Evolutionary conservation across 2,888 invertebrate genomes (phyloP), one percentile per base, ranked within the genome.

Genomic region (Allophyes oxyacanthae): DNA sequence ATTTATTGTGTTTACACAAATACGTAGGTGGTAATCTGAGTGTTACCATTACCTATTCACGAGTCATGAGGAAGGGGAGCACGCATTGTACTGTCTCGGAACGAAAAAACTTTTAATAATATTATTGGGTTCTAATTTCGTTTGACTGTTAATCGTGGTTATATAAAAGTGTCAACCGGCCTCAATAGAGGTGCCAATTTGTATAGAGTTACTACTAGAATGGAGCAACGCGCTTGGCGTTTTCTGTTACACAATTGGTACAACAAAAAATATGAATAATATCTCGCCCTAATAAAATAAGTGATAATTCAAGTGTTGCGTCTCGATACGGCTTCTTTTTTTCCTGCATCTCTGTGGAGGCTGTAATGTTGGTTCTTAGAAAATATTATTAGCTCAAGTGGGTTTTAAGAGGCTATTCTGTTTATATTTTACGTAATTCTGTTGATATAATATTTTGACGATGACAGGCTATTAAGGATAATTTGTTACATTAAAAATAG

Each of bases 61-160:
- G 84, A 85, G 75, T 86, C 82, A 79, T 58, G 40, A 64, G 79
- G 79, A 86, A 83, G 83, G 83, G 85, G 86, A 62, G 82, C 79
- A 61, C 50, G 50, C 56, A 76, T 83, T 87, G 86, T 86, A 66
- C 58, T 64, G 59, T 56, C 50, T 60, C 37, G 65, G 78, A 84
- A 87, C 88, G 85, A 82, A 77, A 70, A 66, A 67, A 36, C 61
- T 71, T 81, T 79, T 88, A 85, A 93, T 92, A 92, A 91, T 92
- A 92, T 94, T 92, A 94, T 94, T 94, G 92, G 94, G 90, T 72
- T 94, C 94, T 94, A 94, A 94, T 94, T 94, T 94, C 94, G 88
- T 89, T 92, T 93, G 81, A 86, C 79, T 90, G 85, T 92, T 92
- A 93, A 94, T 92, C 91, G 93, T 82, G 81, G 81, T 83, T 82